Percentiles rank a stretch among this genome's conserved stretches.
Conservation (phyloP, 1,140 invertebrate genomes). For the Ladona fulva region DNA sequence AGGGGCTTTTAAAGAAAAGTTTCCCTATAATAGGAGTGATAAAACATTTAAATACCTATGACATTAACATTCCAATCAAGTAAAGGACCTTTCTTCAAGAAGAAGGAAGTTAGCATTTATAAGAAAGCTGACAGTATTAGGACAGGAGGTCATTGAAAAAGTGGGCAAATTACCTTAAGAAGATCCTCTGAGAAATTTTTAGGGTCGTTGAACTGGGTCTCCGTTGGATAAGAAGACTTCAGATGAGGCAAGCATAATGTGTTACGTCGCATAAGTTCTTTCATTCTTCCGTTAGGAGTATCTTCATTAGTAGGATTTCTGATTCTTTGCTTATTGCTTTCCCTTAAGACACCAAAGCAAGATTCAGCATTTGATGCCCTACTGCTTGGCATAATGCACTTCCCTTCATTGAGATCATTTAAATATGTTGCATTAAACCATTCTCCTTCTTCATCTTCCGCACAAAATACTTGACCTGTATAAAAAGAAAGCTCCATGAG, state of each 20-base stretch:
- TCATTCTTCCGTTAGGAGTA: conserved; percentile 41
- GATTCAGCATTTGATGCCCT: not conserved
- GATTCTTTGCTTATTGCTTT: conserved; percentile 25
- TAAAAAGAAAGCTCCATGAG: conserved; percentile 34
- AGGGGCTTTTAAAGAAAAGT: not conserved
- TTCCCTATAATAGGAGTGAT: not conserved
- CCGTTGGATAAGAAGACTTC: conserved; percentile 79
- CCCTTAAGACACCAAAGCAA: conserved; percentile 13
- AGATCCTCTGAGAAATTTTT: conserved; percentile 54
- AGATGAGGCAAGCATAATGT: conserved; percentile 78
- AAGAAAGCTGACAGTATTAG: no score
- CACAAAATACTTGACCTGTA: conserved; percentile 49
- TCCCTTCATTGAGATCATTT: conserved; percentile 26
- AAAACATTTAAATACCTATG: no score
- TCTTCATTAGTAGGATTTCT: conserved; percentile 48
- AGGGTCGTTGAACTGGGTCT: conserved; percentile 57
- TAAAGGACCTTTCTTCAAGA: no score
- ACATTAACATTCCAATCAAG: no score
- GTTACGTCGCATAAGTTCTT: conserved; percentile 71
- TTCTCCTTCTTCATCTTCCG: conserved; percentile 75
- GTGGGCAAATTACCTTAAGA: conserved; percentile 59
- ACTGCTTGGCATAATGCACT: conserved; percentile 11
- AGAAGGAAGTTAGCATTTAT: no score
- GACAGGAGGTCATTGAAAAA: no score
- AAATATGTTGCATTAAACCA: conserved; percentile 67